phyloP scores from a whole-genome alignment of 2,888 invertebrate genomes.

The Drosophila tripunctata region DNA sequence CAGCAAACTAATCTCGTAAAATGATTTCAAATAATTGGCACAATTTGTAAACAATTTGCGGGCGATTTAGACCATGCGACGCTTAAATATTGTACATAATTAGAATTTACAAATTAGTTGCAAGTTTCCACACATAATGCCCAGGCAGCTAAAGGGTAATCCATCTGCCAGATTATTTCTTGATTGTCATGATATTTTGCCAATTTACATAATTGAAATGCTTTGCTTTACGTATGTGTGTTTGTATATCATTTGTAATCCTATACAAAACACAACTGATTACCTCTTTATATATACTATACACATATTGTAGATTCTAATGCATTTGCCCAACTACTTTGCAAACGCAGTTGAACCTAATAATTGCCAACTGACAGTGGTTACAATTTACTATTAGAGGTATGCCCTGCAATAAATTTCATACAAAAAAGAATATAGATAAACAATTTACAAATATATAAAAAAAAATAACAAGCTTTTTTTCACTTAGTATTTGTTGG shows the following conservation, averaged over 20 bases:
- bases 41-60: constrained; percentile 75
- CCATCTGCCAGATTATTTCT: constrained; percentile 40
- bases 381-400: constrained; percentile 19
- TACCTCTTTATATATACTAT: constrained; percentile 31
- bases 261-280: constrained; percentile 55
- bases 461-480: no score
- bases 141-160: constrained; percentile 46
- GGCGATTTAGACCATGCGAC: constrained; percentile 17
- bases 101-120: constrained; percentile 53
- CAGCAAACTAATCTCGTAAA: constrained; percentile 27
- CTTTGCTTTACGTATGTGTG: constrained; percentile 15
- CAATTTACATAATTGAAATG: constrained; percentile 72
- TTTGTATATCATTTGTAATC: constrained; percentile 29
- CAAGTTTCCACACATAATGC: constrained; percentile 17
- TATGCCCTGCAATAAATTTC: neutral
- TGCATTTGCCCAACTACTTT: constrained; percentile 32
- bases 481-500: no score
- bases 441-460: neutral
- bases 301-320: constrained; percentile 28
- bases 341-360: neutral
- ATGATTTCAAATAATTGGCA: constrained; percentile 45
- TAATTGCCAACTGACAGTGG: constrained; percentile 32
- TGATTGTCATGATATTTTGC: constrained; percentile 51
- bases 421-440: no score
- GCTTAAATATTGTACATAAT: constrained; percentile 45